These are phyloP conservation scores for Spodoptera exigua DNA, from an alignment of 2,888 invertebrate genomes.

Conservation along the genomic window DNA sequence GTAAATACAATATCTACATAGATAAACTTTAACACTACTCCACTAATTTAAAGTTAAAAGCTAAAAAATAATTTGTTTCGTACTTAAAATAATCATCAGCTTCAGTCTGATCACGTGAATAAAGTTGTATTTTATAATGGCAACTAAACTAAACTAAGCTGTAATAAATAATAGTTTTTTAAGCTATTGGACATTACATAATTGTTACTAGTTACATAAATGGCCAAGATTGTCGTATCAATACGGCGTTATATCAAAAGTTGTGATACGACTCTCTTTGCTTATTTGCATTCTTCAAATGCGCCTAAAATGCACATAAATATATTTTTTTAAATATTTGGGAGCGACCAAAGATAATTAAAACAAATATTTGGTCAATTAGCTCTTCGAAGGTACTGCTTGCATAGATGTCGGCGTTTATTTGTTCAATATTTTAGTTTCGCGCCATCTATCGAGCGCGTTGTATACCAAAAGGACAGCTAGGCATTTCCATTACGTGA, in stretches of 20 bases:
- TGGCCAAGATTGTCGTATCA: constrained; percentile 6
- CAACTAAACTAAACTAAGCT: constrained; percentile 21
- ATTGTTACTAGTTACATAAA: constrained; percentile 8
- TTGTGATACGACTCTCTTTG: constrained; percentile 11
- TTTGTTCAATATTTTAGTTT: background rate
- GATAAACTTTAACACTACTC: constrained; percentile 25
- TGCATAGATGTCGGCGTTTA: no score
- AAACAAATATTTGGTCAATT: constrained; percentile 20
- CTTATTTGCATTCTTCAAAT: background rate
- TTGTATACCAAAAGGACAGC: background rate
- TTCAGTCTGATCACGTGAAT: constrained; percentile 26
- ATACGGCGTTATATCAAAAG: background rate
- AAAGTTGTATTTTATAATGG: constrained; percentile 16
- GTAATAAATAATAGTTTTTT: constrained; percentile 8
- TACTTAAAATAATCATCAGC: constrained; percentile 22
- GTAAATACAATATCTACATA: constrained; percentile 37
- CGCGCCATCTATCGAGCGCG: constrained; percentile 18
- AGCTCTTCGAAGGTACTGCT: background rate
- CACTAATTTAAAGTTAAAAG: constrained; percentile 18
- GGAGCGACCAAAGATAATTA: constrained; percentile 18
- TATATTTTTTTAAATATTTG: background rate
- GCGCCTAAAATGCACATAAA: background rate
- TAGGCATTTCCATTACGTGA: no score
- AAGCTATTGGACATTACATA: background rate
- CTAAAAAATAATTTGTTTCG: constrained; percentile 9